phyloP scores from a whole-genome alignment of 2,888 invertebrate species.

The Chloroclysta siterata region DNA sequence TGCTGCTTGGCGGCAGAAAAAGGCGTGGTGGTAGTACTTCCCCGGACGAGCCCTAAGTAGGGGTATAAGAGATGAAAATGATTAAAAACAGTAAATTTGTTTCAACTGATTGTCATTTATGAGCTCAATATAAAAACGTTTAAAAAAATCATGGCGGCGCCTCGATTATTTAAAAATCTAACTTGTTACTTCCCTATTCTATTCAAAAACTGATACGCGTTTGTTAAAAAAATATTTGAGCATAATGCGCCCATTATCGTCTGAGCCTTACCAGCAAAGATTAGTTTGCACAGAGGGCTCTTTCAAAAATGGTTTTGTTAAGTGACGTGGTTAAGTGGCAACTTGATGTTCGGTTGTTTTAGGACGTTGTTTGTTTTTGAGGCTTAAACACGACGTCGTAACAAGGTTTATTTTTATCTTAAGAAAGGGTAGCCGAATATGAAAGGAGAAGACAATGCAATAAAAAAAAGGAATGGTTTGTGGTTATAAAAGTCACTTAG shows the following conservation, averaged over 20 bases:
- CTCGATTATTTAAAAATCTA: constrained; percentile 63
- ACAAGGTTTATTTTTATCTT: constrained; percentile 77
- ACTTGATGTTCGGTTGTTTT: constrained; percentile 80
- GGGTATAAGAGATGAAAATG: too few relatives aligned
- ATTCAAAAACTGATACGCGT: constrained; percentile 75
- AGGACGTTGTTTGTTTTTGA: constrained; percentile 74
- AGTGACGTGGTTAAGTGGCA: constrained; percentile 80
- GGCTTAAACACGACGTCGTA: constrained; percentile 74
- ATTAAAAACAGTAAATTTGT: too few relatives aligned
- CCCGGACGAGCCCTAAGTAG: too few relatives aligned
- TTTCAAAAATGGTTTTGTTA: constrained; percentile 67
- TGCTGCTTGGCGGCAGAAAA: too few relatives aligned
- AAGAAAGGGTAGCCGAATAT: constrained; percentile 51
- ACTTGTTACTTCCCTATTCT: constrained; percentile 68
- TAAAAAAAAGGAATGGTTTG: constrained; percentile 31
- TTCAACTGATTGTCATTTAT: neutral
- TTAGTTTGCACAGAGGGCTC: constrained; percentile 49
- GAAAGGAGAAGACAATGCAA: constrained; percentile 40
- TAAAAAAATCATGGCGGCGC: constrained; percentile 22
- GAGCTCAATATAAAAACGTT: neutral
- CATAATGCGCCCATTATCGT: constrained; percentile 53
- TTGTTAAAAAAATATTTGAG: constrained; percentile 70
- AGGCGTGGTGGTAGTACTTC: too few relatives aligned
- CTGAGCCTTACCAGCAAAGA: constrained; percentile 43
- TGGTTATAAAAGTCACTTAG: constrained; percentile 33